Evolutionary conservation across 2,888 invertebrate genomes (phyloP).

Genomic region (Euplagia quadripunctaria): DNA sequence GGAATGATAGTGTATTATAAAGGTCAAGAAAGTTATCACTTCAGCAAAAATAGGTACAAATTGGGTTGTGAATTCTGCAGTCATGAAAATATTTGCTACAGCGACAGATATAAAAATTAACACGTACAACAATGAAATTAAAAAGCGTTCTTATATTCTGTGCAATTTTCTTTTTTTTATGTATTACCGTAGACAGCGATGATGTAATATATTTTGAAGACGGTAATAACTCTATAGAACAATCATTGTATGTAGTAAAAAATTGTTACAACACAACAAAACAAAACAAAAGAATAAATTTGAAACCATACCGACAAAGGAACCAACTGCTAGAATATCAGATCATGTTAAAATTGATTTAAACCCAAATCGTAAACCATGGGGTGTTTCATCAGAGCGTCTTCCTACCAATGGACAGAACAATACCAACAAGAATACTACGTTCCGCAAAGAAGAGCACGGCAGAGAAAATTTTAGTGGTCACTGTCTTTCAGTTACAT

Average conservation of each 20-base stretch:
- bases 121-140: background rate
- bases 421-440: background rate
- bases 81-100: background rate
- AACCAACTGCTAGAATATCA: background rate
- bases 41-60: background rate
- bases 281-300: background rate
- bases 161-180: background rate
- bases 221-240: background rate
- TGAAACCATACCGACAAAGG: background rate
- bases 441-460: background rate
- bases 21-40: slow-evolving; percentile 3
- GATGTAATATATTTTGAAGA: background rate
- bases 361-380: background rate
- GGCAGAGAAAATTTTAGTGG: background rate
- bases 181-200: slow-evolving; percentile 1
- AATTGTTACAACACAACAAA: background rate
- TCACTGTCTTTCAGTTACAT: no score
- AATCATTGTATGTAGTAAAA: background rate
- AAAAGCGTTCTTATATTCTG: background rate
- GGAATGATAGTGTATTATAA: background rate
- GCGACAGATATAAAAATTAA: background rate
- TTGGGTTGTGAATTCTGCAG: background rate
- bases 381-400: background rate
- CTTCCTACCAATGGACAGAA: background rate
- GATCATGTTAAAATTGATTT: background rate